A percentile compares a stretch with the other conserved stretches of the same genome.
Evolutionary conservation across 2,888 invertebrate genomes (phyloP).

Genomic region (Sisyra terminalis): DNA sequence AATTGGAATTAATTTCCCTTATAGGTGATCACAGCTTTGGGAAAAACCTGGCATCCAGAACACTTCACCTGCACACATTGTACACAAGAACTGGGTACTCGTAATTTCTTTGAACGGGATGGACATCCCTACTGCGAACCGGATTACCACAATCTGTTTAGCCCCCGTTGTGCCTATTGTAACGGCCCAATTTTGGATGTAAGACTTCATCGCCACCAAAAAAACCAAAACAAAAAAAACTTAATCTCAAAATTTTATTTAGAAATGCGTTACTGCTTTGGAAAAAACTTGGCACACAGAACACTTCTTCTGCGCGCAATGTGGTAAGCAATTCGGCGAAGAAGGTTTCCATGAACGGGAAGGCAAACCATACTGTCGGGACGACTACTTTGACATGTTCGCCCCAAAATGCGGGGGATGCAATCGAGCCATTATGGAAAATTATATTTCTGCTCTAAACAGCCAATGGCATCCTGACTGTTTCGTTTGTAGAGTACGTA

Average conservation of each 20-base stretch:
- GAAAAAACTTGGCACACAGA: conserved; percentile 98
- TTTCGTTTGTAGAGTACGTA: conserved; percentile 93
- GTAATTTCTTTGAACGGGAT: conserved; percentile 97
- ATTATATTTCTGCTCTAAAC: conserved; percentile 93
- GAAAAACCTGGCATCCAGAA: conserved; percentile 98
- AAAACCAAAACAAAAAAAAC: not conserved
- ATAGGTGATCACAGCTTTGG: conserved; percentile 85
- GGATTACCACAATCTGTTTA: conserved; percentile 97
- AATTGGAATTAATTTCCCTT: conserved; percentile 8
- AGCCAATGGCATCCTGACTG: conserved; percentile 98
- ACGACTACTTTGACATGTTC: conserved; percentile 94
- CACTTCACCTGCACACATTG: conserved; percentile 98
- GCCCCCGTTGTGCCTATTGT: conserved; percentile 96
- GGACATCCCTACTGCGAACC: conserved; percentile 95
- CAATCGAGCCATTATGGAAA: conserved; percentile 89
- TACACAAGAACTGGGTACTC: conserved; percentile 88
- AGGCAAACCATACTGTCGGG: conserved; percentile 89
- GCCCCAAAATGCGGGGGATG: conserved; percentile 97
- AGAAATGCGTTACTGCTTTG: conserved; percentile 98
- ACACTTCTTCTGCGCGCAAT: conserved; percentile 96
- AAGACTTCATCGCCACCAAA: conserved; percentile 25
- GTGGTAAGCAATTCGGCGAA: conserved; percentile 92
- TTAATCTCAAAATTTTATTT: conserved; percentile 18
- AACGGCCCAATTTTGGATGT: conserved; percentile 98
- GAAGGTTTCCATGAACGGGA: conserved; percentile 96